A percentile compares a stretch with the other conserved stretches of the same genome.
phyloP scores from a whole-genome alignment of 2,797 vertebrate species.

The Megalops cyprinoides region DNA sequence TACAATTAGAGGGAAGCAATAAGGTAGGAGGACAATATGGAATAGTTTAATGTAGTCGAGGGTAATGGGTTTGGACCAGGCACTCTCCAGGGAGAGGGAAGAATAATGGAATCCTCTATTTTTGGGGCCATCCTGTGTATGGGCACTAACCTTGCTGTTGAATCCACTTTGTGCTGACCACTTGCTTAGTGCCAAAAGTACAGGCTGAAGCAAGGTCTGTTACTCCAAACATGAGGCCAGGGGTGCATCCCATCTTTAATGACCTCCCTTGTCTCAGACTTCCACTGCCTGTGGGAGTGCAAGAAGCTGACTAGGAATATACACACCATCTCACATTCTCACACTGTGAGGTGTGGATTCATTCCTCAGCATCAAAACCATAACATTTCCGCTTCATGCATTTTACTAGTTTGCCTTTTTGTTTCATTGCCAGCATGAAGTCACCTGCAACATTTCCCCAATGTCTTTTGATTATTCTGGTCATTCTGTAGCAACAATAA shows the following conservation, averaged over 20 bases:
- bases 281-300: constrained; percentile 46
- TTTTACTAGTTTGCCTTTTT: too few species aligned
- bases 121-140: constrained; percentile 90
- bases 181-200: constrained; percentile 81
- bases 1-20: constrained; percentile 96
- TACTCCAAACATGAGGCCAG: constrained; percentile 77
- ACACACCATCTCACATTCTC: neutral
- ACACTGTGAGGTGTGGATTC: neutral
- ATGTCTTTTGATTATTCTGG: too few species aligned
- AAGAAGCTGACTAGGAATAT: neutral
- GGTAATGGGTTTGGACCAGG: constrained; percentile 84
- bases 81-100: constrained; percentile 88
- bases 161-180: constrained; percentile 82
- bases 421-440: too few species aligned
- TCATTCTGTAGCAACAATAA: too few species aligned
- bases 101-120: constrained; percentile 99
- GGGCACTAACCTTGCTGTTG: constrained; percentile 78
- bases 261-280: constrained; percentile 43
- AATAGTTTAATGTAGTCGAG: constrained; percentile 73
- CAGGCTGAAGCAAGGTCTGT: constrained; percentile 78
- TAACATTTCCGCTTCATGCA: too few species aligned
- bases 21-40: constrained; percentile 53
- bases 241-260: constrained; percentile 28
- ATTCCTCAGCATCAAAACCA: neutral
- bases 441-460: too few species aligned